A percentile compares a stretch with the other conserved stretches of the same genome.
Conservation (phyloP, 2,888 invertebrate species). For the Eucera pruinosa region DNA sequence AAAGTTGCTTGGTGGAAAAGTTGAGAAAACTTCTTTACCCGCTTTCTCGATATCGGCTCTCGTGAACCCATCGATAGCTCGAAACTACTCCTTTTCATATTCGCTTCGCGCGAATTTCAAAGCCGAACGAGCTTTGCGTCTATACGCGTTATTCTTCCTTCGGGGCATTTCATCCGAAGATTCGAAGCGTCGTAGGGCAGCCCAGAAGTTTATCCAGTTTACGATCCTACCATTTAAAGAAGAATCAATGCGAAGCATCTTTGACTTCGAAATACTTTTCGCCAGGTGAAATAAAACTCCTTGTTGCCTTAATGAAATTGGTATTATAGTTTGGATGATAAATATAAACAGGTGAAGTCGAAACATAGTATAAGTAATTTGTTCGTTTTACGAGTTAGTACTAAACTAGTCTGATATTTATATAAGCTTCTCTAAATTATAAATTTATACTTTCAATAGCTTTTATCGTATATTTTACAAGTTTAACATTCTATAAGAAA, state of each 20-base stretch:
- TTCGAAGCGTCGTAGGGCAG: slow-evolving; percentile 17
- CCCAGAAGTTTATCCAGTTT: slow-evolving; percentile 43
- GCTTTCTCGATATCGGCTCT: slow-evolving; percentile 30
- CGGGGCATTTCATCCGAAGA: slow-evolving; percentile 31
- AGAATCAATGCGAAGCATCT: slow-evolving; percentile 38
- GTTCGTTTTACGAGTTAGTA: too few relatives aligned
- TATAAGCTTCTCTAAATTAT: too few relatives aligned
- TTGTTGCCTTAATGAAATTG: neutral
- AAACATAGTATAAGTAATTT: too few relatives aligned
- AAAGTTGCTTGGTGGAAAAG: slow-evolving; percentile 65
- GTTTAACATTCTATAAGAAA: too few relatives aligned
- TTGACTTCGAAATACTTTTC: slow-evolving; percentile 39
- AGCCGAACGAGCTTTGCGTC: slow-evolving; percentile 25
- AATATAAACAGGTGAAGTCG: neutral
- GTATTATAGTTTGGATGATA: neutral
- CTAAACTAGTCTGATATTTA: too few relatives aligned
- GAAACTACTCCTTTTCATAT: slow-evolving; percentile 38
- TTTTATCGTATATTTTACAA: too few relatives aligned
- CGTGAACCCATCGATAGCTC: slow-evolving; percentile 3
- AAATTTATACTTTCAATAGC: too few relatives aligned
- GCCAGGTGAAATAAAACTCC: slow-evolving; percentile 49
- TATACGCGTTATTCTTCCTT: slow-evolving; percentile 41
- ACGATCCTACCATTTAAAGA: slow-evolving; percentile 53
- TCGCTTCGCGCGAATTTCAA: slow-evolving; percentile 33
- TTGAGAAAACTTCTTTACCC: slow-evolving; percentile 47